Percentiles rank a stretch among this genome's conserved stretches.
Evolutionary conservation across 1,140 invertebrate genomes (phyloP).

Genomic region (Pseudoatta argentina): DNA sequence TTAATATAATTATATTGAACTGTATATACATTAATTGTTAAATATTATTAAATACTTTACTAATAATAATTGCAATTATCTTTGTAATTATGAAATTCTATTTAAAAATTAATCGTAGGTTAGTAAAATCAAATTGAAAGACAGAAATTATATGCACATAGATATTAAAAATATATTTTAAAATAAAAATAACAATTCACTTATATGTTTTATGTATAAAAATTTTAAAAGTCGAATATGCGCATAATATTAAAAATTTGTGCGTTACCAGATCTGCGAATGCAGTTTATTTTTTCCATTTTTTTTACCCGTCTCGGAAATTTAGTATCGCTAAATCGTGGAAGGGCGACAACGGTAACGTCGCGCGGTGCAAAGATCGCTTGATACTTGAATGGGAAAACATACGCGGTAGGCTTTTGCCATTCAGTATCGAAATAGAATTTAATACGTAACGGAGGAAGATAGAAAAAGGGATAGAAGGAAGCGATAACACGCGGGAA

Average conservation of each 20-base stretch:
- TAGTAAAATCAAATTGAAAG: neutral
- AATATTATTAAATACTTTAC: neutral
- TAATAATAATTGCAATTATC: neutral
- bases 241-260: conserved; percentile 37
- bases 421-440: conserved; percentile 58
- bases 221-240: conserved; percentile 20
- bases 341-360: conserved; percentile 33
- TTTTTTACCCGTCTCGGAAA: conserved; percentile 3
- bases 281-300: conserved; percentile 6
- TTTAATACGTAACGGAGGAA: conserved; percentile 21
- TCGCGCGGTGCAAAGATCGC: conserved; percentile 37
- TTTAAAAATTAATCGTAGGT: neutral
- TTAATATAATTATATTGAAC: neutral
- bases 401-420: conserved; percentile 47
- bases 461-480: conserved; percentile 5
- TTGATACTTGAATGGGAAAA: conserved; percentile 29
- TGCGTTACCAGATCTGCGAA: neutral
- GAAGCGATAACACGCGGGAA: conserved; percentile 3
- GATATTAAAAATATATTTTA: neutral
- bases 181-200: neutral
- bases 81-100: neutral
- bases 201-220: neutral
- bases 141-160: neutral
- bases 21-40: neutral
- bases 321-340: conserved; percentile 16